Evolutionary conservation across 2,113 vertebrate species (phyloP).

Genomic region (Gorsachius goisagi): DNA sequence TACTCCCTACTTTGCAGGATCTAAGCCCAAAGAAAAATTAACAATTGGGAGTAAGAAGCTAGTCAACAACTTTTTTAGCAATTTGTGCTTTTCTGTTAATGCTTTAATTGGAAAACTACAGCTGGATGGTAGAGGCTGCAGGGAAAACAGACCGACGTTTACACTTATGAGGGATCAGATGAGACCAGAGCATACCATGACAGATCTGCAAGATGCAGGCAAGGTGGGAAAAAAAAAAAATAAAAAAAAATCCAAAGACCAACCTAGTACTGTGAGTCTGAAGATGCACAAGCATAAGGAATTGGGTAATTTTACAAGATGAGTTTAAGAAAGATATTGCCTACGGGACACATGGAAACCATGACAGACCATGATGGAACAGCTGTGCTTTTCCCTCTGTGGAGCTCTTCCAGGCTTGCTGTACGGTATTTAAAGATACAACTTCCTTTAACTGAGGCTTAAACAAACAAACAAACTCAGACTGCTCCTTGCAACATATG

Average conservation of each 20-base stretch:
- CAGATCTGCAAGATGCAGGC: neutral
- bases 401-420: constrained; percentile 1
- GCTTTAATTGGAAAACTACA: neutral
- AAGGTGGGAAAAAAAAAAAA: neutral
- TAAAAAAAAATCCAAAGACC: neutral
- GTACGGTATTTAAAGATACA: constrained; percentile 39
- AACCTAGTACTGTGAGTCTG: neutral
- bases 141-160: neutral
- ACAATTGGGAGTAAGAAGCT: neutral
- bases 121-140: neutral
- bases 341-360: constrained; percentile 20
- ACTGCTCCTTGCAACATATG: neutral
- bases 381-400: constrained; percentile 47
- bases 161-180: neutral
- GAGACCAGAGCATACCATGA: neutral
- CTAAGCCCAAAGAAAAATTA: neutral
- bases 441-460: constrained; percentile 48
- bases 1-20: neutral
- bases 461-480: constrained; percentile 42
- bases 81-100: neutral
- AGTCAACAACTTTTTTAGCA: neutral
- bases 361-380: constrained; percentile 37
- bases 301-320: constrained; percentile 44
- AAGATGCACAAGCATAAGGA: constrained; percentile 41
- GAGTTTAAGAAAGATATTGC: constrained; percentile 56